Percentiles rank a stretch among this genome's conserved stretches.
These are phyloP conservation scores for Apostichopus leukothele DNA, from an alignment of 53 echinoderm and acorn worm genomes.

Conservation along the genomic window DNA sequence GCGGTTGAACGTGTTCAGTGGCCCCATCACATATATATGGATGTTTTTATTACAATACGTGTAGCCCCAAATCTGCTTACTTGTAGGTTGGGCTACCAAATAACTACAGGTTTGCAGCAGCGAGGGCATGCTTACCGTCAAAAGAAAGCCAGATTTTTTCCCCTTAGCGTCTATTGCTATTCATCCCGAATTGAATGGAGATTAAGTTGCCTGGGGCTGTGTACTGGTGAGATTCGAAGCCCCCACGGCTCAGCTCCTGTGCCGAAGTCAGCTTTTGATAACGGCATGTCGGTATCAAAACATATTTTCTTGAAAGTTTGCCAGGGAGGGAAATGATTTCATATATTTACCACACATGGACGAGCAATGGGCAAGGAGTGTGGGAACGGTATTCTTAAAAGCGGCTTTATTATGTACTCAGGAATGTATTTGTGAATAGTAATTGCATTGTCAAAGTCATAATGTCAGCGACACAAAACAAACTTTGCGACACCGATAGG, in stretches of 20 bases:
- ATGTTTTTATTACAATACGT: too few relatives aligned
- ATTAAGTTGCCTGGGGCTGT: slow-evolving; percentile 35
- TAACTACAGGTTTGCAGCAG: too few relatives aligned
- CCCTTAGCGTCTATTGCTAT: background rate
- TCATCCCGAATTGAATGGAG: background rate
- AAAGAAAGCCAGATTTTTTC: background rate
- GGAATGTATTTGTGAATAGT: slow-evolving; percentile 27
- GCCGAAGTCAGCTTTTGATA: slow-evolving; percentile 1
- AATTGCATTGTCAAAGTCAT: slow-evolving; percentile 41
- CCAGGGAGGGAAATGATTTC: background rate
- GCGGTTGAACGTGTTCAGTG: too few relatives aligned
- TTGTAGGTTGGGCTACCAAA: too few relatives aligned
- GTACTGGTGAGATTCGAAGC: slow-evolving; percentile 14
- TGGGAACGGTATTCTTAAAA: slow-evolving; percentile 7
- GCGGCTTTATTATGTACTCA: slow-evolving; percentile 7
- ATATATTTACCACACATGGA: slow-evolving; percentile 24
- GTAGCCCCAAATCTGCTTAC: too few relatives aligned
- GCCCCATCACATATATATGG: too few relatives aligned
- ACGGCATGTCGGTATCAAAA: slow-evolving; percentile 23
- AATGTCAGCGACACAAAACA: slow-evolving; percentile 37
- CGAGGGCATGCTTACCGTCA: background rate
- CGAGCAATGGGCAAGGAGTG: background rate
- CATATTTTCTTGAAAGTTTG: slow-evolving; percentile 27
- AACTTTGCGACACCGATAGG: slow-evolving; percentile 23
- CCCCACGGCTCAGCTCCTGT: background rate